Evolutionary conservation across 2,888 invertebrate genomes (phyloP).

Genomic region (Agapetus fuscipes): DNA sequence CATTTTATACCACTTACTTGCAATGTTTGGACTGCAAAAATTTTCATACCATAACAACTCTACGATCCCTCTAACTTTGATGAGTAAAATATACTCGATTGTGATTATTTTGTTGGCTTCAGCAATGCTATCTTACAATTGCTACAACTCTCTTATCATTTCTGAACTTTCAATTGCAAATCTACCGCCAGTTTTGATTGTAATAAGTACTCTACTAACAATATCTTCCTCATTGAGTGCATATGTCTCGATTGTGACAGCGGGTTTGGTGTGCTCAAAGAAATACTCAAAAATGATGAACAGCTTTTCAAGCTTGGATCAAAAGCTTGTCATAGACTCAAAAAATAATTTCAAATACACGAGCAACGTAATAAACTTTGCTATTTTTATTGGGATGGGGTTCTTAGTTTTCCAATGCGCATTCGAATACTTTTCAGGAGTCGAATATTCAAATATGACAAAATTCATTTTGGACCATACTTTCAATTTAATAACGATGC

Average conservation of each 20-base stretch:
- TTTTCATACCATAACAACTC: not conserved
- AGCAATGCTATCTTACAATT: too few relatives aligned
- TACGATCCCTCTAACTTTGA: not conserved
- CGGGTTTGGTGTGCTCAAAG: not conserved
- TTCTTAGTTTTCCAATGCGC: not conserved
- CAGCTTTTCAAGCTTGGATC: not conserved
- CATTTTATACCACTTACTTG: not conserved
- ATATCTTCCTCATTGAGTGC: not conserved
- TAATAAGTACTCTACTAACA: too few relatives aligned
- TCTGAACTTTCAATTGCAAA: too few relatives aligned
- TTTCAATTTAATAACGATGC: not conserved
- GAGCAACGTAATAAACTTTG: not conserved
- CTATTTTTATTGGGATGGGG: too few relatives aligned
- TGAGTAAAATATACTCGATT: not conserved
- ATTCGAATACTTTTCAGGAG: not conserved
- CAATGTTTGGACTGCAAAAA: not conserved
- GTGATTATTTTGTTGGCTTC: not conserved
- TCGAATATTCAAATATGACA: not conserved
- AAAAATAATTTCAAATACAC: too few relatives aligned
- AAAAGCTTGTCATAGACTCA: not conserved
- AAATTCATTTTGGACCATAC: not conserved
- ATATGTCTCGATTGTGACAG: not conserved
- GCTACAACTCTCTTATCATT: too few relatives aligned
- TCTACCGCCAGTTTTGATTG: too few relatives aligned
- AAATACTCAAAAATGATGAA: not conserved